These are phyloP conservation scores for Prionace glauca DNA, from an alignment of 2,797 vertebrate genomes.

Conservation along the genomic window DNA sequence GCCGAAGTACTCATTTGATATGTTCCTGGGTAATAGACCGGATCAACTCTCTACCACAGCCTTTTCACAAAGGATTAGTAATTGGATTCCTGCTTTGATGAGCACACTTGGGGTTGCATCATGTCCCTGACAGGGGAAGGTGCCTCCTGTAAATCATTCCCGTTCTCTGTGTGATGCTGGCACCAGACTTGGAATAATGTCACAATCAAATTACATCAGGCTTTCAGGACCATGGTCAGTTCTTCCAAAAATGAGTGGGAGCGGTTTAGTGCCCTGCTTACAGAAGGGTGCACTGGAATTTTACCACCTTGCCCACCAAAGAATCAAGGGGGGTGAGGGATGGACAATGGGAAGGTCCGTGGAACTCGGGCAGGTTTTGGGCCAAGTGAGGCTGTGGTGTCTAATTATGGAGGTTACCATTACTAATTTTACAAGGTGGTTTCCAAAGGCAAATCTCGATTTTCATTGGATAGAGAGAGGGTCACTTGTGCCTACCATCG, in stretches of 20 bases:
- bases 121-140: background rate
- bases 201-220: background rate
- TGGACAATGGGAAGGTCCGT: too few species aligned
- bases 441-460: background rate
- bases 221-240: slow-evolving; percentile 21
- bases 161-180: background rate
- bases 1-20: background rate
- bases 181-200: background rate
- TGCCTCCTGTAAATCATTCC: slow-evolving; percentile 5
- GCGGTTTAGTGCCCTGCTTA: background rate
- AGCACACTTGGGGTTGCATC: background rate
- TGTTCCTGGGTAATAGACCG: background rate
- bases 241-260: background rate
- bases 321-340: too few species aligned
- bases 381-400: background rate
- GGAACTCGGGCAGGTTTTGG: too few species aligned
- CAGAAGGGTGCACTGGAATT: background rate
- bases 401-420: background rate
- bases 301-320: too few species aligned
- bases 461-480: background rate
- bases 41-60: background rate
- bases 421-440: background rate
- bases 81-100: slow-evolving; percentile 3
- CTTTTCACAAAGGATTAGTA: background rate
- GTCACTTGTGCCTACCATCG: background rate